Evolutionary conservation across 2,888 invertebrate species (phyloP).

Genomic region (Netelia inedita): DNA sequence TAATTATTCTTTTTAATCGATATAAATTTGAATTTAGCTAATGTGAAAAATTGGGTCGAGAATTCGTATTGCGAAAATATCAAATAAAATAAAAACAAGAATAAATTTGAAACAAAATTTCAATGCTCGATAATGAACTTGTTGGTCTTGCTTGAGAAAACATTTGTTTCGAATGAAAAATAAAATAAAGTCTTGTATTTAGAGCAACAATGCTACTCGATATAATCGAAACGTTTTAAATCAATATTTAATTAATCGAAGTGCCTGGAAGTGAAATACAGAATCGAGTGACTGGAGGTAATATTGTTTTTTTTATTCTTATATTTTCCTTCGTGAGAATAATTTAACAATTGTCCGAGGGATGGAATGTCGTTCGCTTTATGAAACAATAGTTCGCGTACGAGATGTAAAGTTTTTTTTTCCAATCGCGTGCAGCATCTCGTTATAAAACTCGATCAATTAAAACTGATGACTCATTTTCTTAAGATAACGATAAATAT

Average conservation of each 20-base stretch:
- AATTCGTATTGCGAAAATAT: neutral
- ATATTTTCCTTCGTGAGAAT: too few relatives aligned
- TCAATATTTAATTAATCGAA: too few relatives aligned
- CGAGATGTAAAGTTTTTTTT: neutral
- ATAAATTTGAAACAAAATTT: neutral
- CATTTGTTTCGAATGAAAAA: neutral
- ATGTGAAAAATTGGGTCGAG: neutral
- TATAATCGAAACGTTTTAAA: neutral
- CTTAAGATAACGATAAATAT: neutral
- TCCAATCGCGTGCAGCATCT: slow-evolving; percentile 12
- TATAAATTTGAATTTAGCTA: neutral
- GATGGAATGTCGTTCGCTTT: neutral
- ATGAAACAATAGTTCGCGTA: slow-evolving; percentile 43
- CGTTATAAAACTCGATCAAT: slow-evolving; percentile 36
- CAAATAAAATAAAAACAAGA: neutral
- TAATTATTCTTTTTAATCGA: neutral
- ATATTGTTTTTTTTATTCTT: too few relatives aligned
- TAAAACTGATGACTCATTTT: slow-evolving; percentile 53
- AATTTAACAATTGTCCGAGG: too few relatives aligned
- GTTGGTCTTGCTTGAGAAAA: too few relatives aligned
- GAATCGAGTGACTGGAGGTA: too few relatives aligned
- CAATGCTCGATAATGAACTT: neutral
- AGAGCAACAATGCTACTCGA: neutral
- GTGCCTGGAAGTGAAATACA: too few relatives aligned
- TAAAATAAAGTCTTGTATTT: neutral